Conservation (phyloP, 2,113 vertebrate genomes). For the Dinomys branickii region DNA sequence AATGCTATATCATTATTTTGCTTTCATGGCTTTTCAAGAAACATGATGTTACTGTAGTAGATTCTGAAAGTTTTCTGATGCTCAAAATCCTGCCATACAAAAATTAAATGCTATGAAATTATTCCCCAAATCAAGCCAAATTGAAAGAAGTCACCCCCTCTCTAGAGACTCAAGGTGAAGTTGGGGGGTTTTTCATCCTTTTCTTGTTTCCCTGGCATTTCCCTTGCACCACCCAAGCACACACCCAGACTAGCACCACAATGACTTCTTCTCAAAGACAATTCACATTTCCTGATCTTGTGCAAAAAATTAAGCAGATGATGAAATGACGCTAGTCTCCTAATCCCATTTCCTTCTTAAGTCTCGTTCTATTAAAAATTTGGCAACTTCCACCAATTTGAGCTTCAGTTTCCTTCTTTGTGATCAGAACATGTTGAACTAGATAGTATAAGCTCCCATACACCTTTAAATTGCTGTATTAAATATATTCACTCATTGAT, state of each 20-base stretch:
- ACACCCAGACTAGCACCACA: neutral
- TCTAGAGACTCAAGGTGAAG: neutral
- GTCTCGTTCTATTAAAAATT: neutral
- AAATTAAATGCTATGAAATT: neutral
- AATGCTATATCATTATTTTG: neutral
- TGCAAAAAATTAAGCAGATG: conserved; percentile 13
- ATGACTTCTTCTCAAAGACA: neutral
- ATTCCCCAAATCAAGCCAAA: conserved; percentile 18
- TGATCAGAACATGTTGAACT: neutral
- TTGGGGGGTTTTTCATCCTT: neutral
- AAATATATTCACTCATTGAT: neutral
- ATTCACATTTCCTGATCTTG: conserved; percentile 1
- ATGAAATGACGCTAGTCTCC: neutral
- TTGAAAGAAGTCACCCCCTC: neutral
- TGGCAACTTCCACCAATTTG: neutral
- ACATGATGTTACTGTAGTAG: neutral
- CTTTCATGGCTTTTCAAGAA: neutral
- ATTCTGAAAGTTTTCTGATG: conserved; percentile 24
- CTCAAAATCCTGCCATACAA: neutral
- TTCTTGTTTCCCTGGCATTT: neutral
- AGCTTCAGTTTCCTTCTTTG: neutral
- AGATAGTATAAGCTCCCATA: neutral
- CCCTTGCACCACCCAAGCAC: neutral
- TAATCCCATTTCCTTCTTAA: neutral
- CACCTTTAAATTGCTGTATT: neutral